Conservation (phyloP, 2,888 invertebrate genomes). For the Philereme vetulata region DNA sequence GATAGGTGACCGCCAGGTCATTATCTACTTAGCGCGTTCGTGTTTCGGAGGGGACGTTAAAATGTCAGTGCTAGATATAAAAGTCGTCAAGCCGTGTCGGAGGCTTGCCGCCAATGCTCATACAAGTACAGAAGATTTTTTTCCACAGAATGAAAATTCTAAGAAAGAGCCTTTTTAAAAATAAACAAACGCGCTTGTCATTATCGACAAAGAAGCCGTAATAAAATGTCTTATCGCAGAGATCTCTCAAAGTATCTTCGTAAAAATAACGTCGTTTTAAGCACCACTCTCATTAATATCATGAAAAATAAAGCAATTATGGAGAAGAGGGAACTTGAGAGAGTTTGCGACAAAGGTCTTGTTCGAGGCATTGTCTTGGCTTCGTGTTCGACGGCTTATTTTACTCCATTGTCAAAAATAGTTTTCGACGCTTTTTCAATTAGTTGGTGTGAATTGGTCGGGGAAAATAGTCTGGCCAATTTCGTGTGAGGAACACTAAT, state of each 20-base stretch:
- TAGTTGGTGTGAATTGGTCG: no score
- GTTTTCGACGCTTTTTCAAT: neutral
- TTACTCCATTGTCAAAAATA: neutral
- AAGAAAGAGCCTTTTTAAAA: no score
- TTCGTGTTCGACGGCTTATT: conserved; percentile 14
- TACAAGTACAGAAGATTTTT: no score
- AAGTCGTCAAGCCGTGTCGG: no score
- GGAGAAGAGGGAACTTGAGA: conserved; percentile 3
- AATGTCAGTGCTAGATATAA: no score
- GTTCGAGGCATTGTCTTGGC: conserved; percentile 12
- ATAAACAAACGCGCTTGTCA: conserved; percentile 8
- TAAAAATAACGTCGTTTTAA: conserved; percentile 33
- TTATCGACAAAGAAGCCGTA: conserved; percentile 19
- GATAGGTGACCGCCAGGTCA: no score
- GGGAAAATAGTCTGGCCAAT: no score
- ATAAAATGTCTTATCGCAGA: conserved; percentile 23
- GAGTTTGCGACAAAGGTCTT: conserved; percentile 12
- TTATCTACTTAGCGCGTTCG: no score
- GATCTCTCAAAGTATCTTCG: conserved; percentile 18
- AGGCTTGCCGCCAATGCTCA: no score
- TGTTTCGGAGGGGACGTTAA: no score
- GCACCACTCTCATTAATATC: conserved; percentile 32
- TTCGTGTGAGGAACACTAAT: no score
- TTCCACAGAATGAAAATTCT: no score
- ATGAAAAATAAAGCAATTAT: conserved; percentile 29